Evolutionary conservation across 2,888 invertebrate species (phyloP).

Genomic region (Bugula neritina): DNA sequence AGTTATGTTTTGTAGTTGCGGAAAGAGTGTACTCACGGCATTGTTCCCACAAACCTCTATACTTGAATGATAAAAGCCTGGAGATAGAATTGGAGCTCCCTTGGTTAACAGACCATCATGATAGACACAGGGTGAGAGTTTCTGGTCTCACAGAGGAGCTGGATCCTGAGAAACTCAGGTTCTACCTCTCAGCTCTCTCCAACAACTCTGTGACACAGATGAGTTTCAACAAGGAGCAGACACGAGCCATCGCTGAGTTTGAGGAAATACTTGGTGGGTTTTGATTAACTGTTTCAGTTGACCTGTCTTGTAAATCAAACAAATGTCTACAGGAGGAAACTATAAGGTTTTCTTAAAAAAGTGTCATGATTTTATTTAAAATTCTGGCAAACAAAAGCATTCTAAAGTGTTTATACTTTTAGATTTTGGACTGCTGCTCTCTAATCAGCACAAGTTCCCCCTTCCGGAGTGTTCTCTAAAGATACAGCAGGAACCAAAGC

Average conservation of each 20-base stretch:
- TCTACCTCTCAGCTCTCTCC: conserved; percentile 11
- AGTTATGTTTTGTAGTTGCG: background rate
- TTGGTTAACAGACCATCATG: background rate
- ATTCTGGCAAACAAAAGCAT: background rate
- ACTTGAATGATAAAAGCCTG: background rate
- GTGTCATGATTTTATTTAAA: background rate
- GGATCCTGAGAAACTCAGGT: conserved; percentile 22
- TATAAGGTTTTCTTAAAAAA: no score
- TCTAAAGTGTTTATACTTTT: background rate
- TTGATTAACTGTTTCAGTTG: no score
- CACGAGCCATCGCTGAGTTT: background rate
- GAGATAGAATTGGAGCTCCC: conserved; percentile 12
- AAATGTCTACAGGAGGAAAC: no score
- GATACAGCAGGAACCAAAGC: background rate
- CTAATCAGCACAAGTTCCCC: background rate
- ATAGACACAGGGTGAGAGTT: background rate
- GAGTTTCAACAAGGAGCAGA: background rate
- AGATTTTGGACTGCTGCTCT: background rate
- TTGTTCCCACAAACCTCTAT: background rate
- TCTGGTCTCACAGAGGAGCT: conserved; percentile 1
- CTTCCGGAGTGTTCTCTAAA: background rate
- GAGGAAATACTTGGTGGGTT: background rate
- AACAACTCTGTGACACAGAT: background rate
- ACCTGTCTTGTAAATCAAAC: background rate
- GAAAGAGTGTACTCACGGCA: background rate